Evolutionary conservation across 2,888 invertebrate species (phyloP), one percentile per base, ranked within the genome.

Genomic region (Melolontha melolontha): DNA sequence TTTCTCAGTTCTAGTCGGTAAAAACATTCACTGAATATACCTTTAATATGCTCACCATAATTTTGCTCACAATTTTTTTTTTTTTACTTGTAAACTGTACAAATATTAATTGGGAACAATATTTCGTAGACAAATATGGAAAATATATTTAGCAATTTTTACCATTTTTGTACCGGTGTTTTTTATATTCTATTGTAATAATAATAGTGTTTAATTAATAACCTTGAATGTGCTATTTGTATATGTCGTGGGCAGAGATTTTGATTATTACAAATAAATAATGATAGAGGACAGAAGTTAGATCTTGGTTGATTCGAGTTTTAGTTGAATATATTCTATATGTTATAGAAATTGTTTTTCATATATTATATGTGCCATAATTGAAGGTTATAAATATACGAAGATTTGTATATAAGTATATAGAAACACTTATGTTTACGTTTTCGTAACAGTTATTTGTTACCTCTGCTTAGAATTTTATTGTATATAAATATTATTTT

Each of bases 401-500:
- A 50, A 70, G 68, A 72, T 69, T 69, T 68, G 68, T 65, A 55
- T 67, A 70, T 64, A 63, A 49, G 62, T 51, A 70, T 47, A 67
- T 49, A 22, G 39, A 55, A 63, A 64, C 47, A 22, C 64, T 27
- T 62, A 68, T 42, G 67, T 67, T 70, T 70, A 66, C 67, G 57
- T 66, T 69, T 70, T 57, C 68, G 70, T 67, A 64, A 68, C 67
- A 71, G 71, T 73, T 70, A 70, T 73, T 75, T 74, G 74, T 75
- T 75, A 74, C 71, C 69, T 47, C 69, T 41, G 74, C 72, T 75
- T 74, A 75, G 74, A 75, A 73, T 72, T 75, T 75, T 75, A 75
- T 75, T 75, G 75, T 75, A 75, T 57, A 74, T 75, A 75, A 49
- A 70, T 66, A 66, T 68, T 47, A 44, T 69, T 67, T 71, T 71